These are phyloP conservation scores for Microtus montanus DNA, from an alignment of 2,113 vertebrate genomes.

Conservation along the genomic window DNA sequence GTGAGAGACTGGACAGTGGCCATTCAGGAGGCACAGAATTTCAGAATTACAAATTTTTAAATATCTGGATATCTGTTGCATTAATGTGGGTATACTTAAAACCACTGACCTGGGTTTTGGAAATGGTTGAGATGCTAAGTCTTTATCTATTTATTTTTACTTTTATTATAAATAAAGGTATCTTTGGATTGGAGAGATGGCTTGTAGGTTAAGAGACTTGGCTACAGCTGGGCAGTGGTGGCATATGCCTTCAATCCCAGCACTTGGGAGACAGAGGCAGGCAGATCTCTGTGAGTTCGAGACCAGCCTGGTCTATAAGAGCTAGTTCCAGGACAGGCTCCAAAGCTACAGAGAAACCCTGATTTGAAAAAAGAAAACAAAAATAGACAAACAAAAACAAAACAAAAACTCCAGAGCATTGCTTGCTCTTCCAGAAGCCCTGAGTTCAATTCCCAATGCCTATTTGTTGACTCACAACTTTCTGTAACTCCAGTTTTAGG, in stretches of 20 bases:
- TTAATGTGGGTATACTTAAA: not conserved
- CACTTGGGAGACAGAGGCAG: no score
- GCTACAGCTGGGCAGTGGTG: no score
- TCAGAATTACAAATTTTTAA: not conserved
- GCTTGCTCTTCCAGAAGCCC: not conserved
- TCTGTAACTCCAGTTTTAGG: not conserved
- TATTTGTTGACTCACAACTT: not conserved
- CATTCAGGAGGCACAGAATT: not conserved
- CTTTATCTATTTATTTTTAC: not conserved
- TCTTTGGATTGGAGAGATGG: not conserved
- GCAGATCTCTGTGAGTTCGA: no score
- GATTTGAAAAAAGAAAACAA: no score
- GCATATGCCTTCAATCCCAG: accelerated
- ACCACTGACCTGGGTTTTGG: not conserved
- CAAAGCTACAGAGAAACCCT: no score
- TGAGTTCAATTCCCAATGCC: not conserved
- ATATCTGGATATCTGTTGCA: not conserved
- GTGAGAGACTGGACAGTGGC: not conserved
- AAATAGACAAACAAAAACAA: no score
- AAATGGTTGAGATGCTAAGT: not conserved
- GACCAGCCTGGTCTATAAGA: no score
- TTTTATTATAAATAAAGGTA: not conserved
- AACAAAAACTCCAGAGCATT: not conserved
- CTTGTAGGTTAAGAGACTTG: not conserved
- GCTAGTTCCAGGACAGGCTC: no score